phyloP scores from a whole-genome alignment of 1,140 invertebrate genomes.

The Leucophenga varia region DNA sequence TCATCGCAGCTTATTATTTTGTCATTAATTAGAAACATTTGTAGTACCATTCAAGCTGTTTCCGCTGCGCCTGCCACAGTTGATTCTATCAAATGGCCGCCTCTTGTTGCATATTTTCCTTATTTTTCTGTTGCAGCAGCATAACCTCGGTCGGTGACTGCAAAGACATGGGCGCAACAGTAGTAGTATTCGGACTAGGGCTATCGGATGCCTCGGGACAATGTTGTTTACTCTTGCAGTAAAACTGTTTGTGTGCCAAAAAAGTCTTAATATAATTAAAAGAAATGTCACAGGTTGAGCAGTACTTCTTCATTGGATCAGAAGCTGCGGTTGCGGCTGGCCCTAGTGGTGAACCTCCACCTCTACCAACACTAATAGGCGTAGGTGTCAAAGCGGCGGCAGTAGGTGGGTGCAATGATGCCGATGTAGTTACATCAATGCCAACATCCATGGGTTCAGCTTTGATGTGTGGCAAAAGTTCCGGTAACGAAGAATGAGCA shows the following conservation, averaged over 20 bases:
- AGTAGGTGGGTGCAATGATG: conserved; percentile 6
- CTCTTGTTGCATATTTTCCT: conserved; percentile 48
- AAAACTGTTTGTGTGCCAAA: conserved; percentile 94
- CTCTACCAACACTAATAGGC: too few species aligned
- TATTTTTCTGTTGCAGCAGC: conserved; percentile 44
- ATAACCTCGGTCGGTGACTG: conserved; percentile 33
- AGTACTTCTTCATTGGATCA: conserved; percentile 68
- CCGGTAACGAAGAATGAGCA: conserved; percentile 14
- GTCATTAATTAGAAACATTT: conserved; percentile 38
- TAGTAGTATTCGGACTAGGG: conserved; percentile 42
- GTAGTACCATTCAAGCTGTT: conserved; percentile 53
- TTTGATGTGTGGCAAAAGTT: conserved; percentile 33
- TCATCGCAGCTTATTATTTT: conserved; percentile 17
- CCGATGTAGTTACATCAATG: conserved; percentile 17
- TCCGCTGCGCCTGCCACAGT: conserved; percentile 36
- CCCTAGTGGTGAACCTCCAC: conserved; percentile 22
- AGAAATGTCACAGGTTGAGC: conserved; percentile 91
- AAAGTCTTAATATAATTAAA: conserved; percentile 90
- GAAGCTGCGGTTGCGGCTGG: conserved; percentile 16
- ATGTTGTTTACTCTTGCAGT: conserved; percentile 76
- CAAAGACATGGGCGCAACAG: conserved; percentile 17
- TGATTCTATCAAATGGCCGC: conserved; percentile 55
- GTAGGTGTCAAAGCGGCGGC: conserved; percentile 19
- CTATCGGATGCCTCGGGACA: conserved; percentile 40
- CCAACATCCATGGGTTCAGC: conserved; percentile 41